These are phyloP conservation scores for Willowsia nigromaculata DNA, from an alignment of 2,888 invertebrate species.

Conservation along the genomic window DNA sequence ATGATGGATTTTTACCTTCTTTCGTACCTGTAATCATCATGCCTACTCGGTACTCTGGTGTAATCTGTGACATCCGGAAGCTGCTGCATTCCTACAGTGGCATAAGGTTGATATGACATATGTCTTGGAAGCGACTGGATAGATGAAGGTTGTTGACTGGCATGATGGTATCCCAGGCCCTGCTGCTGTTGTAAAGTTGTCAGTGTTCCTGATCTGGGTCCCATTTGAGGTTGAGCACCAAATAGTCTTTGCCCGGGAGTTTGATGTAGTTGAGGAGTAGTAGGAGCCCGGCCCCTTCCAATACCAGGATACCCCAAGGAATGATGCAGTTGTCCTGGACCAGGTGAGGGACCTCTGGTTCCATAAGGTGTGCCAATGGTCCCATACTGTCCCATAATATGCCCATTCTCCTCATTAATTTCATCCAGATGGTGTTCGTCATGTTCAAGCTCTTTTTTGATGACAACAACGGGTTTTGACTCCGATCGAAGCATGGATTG, in stretches of 20 bases:
- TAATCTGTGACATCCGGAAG: slow-evolving; percentile 78
- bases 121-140: slow-evolving; percentile 79
- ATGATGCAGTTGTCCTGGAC: slow-evolving; percentile 70
- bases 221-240: slow-evolving; percentile 71
- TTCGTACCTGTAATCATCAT: slow-evolving; percentile 77
- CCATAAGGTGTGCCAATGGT: slow-evolving; percentile 71
- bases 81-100: slow-evolving; percentile 76
- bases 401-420: slow-evolving; percentile 80
- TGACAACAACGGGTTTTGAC: slow-evolving; percentile 89
- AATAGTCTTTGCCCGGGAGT: slow-evolving; percentile 74
- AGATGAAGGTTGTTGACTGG: slow-evolving; percentile 67
- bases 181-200: slow-evolving; percentile 81
- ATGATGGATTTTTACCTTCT: not conserved
- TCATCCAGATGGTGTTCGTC: slow-evolving; percentile 85
- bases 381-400: slow-evolving; percentile 80
- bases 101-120: slow-evolving; percentile 78
- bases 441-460: slow-evolving; percentile 88
- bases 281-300: slow-evolving; percentile 70
- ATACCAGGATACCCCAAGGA: slow-evolving; percentile 71
- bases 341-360: slow-evolving; percentile 53
- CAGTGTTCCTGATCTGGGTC: slow-evolving; percentile 62
- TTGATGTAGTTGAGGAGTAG: slow-evolving; percentile 55
- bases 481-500: slow-evolving; percentile 70
- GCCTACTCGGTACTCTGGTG: slow-evolving; percentile 75
- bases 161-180: slow-evolving; percentile 56